A percentile compares a stretch with the other conserved stretches of the same genome.
phyloP scores from a whole-genome alignment of 35 echinoderm and acorn worm species.

The Patiria miniata region DNA sequence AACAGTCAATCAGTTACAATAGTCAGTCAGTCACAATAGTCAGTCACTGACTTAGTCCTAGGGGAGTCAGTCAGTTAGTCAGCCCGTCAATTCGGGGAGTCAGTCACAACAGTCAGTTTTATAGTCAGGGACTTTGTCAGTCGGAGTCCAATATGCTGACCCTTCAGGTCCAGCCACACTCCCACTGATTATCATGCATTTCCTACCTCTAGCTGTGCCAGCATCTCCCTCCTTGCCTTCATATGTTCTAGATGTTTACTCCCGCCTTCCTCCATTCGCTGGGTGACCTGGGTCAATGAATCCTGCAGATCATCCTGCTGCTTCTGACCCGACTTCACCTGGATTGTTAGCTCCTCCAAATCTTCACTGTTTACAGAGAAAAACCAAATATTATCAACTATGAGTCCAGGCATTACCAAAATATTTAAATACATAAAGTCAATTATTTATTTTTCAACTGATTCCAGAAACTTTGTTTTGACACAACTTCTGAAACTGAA shows the following conservation, averaged over 20 bases:
- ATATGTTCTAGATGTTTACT: constrained; percentile 77
- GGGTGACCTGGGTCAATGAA: constrained; percentile 59
- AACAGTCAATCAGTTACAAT: too few relatives aligned
- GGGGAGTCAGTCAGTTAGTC: too few relatives aligned
- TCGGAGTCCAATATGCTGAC: too few relatives aligned
- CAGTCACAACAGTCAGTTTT: too few relatives aligned
- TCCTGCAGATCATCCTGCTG: constrained; percentile 71
- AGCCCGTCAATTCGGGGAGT: too few relatives aligned
- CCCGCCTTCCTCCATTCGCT: constrained; percentile 57
- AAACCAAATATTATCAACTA: neutral
- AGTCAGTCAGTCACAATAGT: too few relatives aligned
- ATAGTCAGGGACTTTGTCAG: too few relatives aligned
- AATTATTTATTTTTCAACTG: neutral
- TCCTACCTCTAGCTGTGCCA: constrained; percentile 73
- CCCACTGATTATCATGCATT: too few relatives aligned
- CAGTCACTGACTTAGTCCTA: too few relatives aligned
- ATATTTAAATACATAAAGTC: neutral
- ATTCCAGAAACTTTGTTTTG: too few relatives aligned
- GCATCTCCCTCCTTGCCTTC: constrained; percentile 54
- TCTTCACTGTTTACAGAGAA: constrained; percentile 56
- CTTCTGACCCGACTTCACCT: constrained; percentile 86
- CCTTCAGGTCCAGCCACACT: too few relatives aligned
- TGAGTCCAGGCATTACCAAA: neutral
- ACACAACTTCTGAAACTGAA: too few relatives aligned
- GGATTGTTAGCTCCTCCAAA: constrained; percentile 82